Base-by-base conservation (phyloP, 2,888 invertebrate genomes). In the Scotopteryx bipunctaria region DNA sequence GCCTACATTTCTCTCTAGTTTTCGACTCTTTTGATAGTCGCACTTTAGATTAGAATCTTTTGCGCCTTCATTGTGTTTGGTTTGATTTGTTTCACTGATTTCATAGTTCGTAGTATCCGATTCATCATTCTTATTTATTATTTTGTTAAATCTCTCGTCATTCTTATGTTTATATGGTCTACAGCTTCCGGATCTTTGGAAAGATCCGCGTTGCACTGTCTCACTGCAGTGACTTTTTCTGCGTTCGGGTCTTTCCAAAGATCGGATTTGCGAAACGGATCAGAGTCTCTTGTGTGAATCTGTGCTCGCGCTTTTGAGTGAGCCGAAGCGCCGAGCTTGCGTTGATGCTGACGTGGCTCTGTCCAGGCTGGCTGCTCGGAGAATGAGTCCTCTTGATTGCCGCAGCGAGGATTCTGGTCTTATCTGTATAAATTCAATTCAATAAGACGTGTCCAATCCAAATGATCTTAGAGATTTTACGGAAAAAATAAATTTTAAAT, bases 281-380 rank as follows among this genome's bases (percentile, higher is more conserved):
- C 90, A 91, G 83, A 91, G 90, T 76, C 82, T 82, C 71, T 90
- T 88, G 58, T 88, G 87, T 0, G 86, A 81, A 62, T 85, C 86
- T 1, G 80, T 80, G 66, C 86, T 86, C 47, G 87, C 69, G 56
- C 86, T 88, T 67, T 86, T 88, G 45, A 86, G 74, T 52, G 89
- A 86, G 23, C 84, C 82, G 50, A 83, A 85, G 16, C 86, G 71
- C 16, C 81, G 74, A 2, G 80, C 56, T 8, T 71, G 82, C 0
- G 82, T 59, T 1, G 78, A 60, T 3, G 81, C 61, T 2, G 81
- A 71, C 0, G 78, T 75, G 35, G 80, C 87, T 0, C 89, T 78
- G 64, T 91, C 91, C n/a, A 91, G 67, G 43, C 90, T 91, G 0
- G 91, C 87, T 0, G 91, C 91, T 50, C 91, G 80, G 0, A 91